Base-by-base conservation (phyloP, 1,140 invertebrate species). In the Euwallacea similis region DNA sequence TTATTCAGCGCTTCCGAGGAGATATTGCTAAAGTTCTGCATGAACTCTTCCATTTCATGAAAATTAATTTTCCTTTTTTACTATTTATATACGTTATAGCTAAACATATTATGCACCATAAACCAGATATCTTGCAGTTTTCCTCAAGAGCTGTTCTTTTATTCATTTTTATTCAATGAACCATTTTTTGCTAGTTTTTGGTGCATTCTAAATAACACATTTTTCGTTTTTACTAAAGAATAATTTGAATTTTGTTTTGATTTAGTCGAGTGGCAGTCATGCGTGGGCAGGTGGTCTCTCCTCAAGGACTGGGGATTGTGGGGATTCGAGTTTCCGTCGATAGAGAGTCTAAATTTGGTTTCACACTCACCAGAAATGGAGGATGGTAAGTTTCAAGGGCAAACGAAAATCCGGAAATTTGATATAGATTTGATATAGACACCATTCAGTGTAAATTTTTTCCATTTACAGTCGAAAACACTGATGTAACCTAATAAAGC, bases 321-420 rank as follows among this genome's bases (percentile, higher is more conserved):
- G 97, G 97, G 76, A 96, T 99, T 76, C 87, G 97, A 73, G 96
- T 99, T n/a, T 94, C 93, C 54, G 94, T 99, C 66, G 94, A 95
- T 81, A 88, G 90, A 71, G 94, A 98, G 81, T 91, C 94, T n/a
- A 86, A 92, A 71, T 95, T 97, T 82, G 98, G 98, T 75, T 98
- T 98, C 84, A 98, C 96, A 0, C 86, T 98, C 2, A 97, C 96
- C 13, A 87, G 96, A 80, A 89, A 93, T 79, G 93, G 93, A 76
- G 96, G 96, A 88, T 95, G 95, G 96, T 97, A 88, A 93, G 94
- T 90, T 71, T 9, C 8, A 41, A 53, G 42, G 8, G 42, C 21
- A 33, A 33, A 33, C 4, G 21, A 33, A 33, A 33, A 33, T 33
- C 21, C 21, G 4, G 21, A 33, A 33, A 33, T 33, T 33, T 4